Base-by-base conservation (phyloP, 2,888 invertebrate species). In the Phymatocera aterrima region DNA sequence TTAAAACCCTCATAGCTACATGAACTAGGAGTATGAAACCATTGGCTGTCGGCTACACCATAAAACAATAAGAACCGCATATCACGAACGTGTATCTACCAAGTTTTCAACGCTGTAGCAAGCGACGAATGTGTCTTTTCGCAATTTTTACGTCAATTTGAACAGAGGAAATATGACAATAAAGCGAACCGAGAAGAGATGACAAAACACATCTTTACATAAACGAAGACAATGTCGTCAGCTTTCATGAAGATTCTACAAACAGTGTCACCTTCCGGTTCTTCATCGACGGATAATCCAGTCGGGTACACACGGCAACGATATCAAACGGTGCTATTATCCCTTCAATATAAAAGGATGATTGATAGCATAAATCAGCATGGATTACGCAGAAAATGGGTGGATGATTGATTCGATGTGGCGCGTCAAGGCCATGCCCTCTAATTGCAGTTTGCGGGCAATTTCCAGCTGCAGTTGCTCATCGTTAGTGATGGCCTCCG, bases 251-350 rank as follows among this genome's bases (percentile, higher is more conserved):
- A 18, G 21, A 51, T 51, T 51, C 2, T 51, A 21, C 18, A 21
- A 51, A 21, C 10, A 8, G 24, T 21, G 24, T 51, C 31, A 28
- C 5, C n/a, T 15, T 37, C 5, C 12, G 34, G 31, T 64, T n/a
- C 34, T 37, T 37, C 37, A 34, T 34, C 61, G 37, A 37, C 15
- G 34, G 37, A 24, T 64, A 18, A 37, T 37, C 18, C n/a, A 18
- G 18, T 64, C 34, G 6, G 34, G 37, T 64, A 37, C 37, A 37
- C n/a, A n/a, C 61, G 2, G 1, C 18, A 10, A 18, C 61, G 61
- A 64, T 64, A 64, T 37, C 61, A 64, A 18, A 64, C 61, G 37
- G 18, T 24, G 61, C 37, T 34, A 64, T 64, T 64, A 64, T 34
- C 37, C 37, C 21, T 64, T 18, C 34, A 8, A n/a, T n/a, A 37